Evolutionary conservation across 2,113 vertebrate genomes (phyloP).

Genomic region (Callorhinus ursinus): DNA sequence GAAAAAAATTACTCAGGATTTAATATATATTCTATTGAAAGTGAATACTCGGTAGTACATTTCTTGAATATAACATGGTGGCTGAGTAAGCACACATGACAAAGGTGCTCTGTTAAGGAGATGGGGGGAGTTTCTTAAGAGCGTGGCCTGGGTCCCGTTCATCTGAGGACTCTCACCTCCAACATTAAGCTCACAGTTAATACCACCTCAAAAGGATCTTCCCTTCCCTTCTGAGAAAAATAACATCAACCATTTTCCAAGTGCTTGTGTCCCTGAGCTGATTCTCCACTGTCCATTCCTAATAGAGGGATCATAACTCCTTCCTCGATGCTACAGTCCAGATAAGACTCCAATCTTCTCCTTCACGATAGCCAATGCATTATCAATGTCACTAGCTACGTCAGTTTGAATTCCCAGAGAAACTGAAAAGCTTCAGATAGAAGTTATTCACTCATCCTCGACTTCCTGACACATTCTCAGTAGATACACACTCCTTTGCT

Average conservation of each 20-base stretch:
- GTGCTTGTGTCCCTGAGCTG: background rate
- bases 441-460: background rate
- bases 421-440: background rate
- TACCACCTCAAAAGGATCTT: background rate
- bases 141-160: background rate
- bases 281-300: background rate
- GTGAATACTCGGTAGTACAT: background rate
- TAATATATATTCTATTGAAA: background rate
- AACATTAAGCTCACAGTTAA: background rate
- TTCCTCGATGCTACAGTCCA: background rate
- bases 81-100: background rate
- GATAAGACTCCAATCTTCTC: background rate
- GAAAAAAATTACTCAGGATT: background rate
- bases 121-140: background rate
- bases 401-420: background rate
- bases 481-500: background rate
- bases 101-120: background rate
- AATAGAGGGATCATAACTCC: background rate
- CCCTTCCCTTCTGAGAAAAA: background rate
- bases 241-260: background rate
- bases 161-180: background rate
- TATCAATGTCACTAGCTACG: background rate
- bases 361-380: background rate
- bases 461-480: too few species aligned
- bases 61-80: background rate